phyloP scores from a whole-genome alignment of 2,113 vertebrate genomes.

The Narcine bancroftii region DNA sequence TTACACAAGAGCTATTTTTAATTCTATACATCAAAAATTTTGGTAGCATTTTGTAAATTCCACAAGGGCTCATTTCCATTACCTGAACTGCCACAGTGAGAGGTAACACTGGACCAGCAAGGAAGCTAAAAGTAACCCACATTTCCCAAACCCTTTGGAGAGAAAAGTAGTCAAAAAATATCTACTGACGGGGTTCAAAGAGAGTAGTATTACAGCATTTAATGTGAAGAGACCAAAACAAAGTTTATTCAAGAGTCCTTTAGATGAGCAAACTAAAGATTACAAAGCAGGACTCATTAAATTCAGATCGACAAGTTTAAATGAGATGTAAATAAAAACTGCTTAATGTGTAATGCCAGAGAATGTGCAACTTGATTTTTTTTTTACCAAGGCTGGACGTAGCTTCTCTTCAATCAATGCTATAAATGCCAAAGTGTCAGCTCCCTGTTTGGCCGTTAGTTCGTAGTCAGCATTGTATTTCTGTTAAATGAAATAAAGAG shows the following conservation, averaged over 20 bases:
- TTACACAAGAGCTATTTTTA: too few species aligned
- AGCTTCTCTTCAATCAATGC: slow-evolving; percentile 92
- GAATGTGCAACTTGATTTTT: not conserved
- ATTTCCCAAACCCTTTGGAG: not conserved
- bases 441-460: slow-evolving; percentile 83
- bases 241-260: not conserved
- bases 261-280: not conserved
- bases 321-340: not conserved
- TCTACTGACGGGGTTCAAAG: not conserved
- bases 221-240: not conserved
- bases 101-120: too few species aligned
- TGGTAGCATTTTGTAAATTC: too few species aligned
- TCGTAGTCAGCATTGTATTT: slow-evolving; percentile 90
- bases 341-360: not conserved
- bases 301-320: not conserved
- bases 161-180: not conserved
- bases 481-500: slow-evolving; percentile 53
- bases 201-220: not conserved
- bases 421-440: slow-evolving; percentile 90
- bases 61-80: too few species aligned
- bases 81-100: too few species aligned
- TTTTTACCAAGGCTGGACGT: slow-evolving; percentile 73
- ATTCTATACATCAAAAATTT: too few species aligned
- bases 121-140: not conserved
- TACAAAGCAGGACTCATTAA: not conserved